A percentile compares a stretch with the other conserved stretches of the same genome.
These are phyloP conservation scores for Volucella zonaria DNA, from an alignment of 2,888 invertebrate genomes.

Conservation along the genomic window DNA sequence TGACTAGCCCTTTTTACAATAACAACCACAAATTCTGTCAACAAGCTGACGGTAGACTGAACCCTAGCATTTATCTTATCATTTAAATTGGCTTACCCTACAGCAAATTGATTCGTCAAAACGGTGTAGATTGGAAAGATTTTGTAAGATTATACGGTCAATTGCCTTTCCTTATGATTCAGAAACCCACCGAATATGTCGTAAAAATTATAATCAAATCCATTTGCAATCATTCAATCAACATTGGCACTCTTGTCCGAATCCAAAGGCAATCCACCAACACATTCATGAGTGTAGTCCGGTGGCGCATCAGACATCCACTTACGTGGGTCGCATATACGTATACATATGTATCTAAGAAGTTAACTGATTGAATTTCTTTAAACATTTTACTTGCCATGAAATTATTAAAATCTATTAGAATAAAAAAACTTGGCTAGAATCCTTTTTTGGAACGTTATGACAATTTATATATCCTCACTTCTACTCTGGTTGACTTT, in stretches of 20 bases:
- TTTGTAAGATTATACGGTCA: slow-evolving; percentile 51
- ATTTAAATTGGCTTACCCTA: slow-evolving; percentile 20
- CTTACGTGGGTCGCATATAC: slow-evolving; percentile 54
- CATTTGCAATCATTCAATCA: slow-evolving; percentile 50
- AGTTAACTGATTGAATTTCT: slow-evolving; percentile 39
- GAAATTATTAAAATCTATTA: neutral
- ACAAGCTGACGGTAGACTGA: no score
- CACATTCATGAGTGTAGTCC: slow-evolving; percentile 46
- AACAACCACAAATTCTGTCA: no score
- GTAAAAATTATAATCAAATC: slow-evolving; percentile 61
- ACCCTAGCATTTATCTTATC: neutral
- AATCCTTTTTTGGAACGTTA: slow-evolving; percentile 53
- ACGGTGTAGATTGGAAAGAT: slow-evolving; percentile 9
- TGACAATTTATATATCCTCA: slow-evolving; percentile 64
- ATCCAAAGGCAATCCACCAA: slow-evolving; percentile 61
- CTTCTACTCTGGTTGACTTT: slow-evolving; percentile 11
- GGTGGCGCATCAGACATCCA: slow-evolving; percentile 22
- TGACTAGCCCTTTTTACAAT: slow-evolving; percentile 49
- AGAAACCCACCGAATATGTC: slow-evolving; percentile 39
- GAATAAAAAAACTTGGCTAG: slow-evolving; percentile 28
- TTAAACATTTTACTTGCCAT: slow-evolving; percentile 32
- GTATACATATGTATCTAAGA: neutral
- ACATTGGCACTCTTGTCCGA: slow-evolving; percentile 18
- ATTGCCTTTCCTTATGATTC: slow-evolving; percentile 47
- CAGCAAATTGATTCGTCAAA: neutral